A percentile compares a stretch with the other conserved stretches of the same genome.
Evolutionary conservation across 2,888 invertebrate species (phyloP).

Genomic region (Plemyria rubiginata): DNA sequence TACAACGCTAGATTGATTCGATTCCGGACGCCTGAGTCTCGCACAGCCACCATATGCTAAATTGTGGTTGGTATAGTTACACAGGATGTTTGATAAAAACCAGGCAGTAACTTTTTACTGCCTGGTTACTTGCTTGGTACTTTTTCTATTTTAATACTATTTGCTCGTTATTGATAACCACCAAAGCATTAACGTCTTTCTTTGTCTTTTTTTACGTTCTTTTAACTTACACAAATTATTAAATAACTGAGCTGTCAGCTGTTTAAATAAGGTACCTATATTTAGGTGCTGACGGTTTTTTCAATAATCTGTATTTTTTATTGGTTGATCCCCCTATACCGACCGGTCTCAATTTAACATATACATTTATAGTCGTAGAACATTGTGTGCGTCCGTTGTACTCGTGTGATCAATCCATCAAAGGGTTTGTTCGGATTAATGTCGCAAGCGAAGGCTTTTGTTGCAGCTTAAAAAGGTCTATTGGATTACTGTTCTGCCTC

Average conservation of each 20-base stretch:
- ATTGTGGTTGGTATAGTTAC: slow-evolving; percentile 4
- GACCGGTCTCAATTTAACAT: neutral
- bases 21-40: slow-evolving; percentile 9
- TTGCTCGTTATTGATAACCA: too few relatives aligned
- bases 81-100: neutral
- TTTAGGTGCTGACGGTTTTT: too few relatives aligned
- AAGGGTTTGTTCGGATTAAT: slow-evolving; percentile 36
- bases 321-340: neutral
- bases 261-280: too few relatives aligned
- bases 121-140: too few relatives aligned
- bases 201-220: too few relatives aligned
- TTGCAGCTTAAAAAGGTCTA: slow-evolving; percentile 4
- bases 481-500: slow-evolving; percentile 4
- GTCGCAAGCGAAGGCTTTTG: slow-evolving; percentile 30
- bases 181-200: too few relatives aligned
- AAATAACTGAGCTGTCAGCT: too few relatives aligned
- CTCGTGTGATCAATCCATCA: slow-evolving; percentile 38
- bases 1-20: slow-evolving; percentile 11
- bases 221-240: too few relatives aligned
- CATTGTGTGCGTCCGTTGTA: slow-evolving; percentile 19
- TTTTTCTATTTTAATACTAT: too few relatives aligned
- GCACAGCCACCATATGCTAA: slow-evolving; percentile 7
- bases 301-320: neutral
- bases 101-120: too few relatives aligned
- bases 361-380: neutral